Percentiles rank a stretch among this genome's conserved stretches.
Evolutionary conservation across 2,888 invertebrate species (phyloP).

Genomic region (Heteropelma amictum): DNA sequence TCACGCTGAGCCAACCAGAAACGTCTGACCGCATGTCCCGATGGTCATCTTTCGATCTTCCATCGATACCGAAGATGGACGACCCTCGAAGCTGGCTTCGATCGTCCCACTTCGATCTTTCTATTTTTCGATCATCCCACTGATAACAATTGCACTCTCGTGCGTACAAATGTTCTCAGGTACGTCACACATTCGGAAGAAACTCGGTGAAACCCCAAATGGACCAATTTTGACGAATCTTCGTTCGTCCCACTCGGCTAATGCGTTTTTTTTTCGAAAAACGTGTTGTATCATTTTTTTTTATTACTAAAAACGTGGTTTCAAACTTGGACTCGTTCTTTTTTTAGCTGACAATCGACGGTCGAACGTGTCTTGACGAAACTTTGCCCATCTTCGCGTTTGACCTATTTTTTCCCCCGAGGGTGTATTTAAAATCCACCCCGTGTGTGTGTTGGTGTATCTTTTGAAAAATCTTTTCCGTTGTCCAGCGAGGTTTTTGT

Average conservation of each 20-base stretch:
- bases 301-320: background rate
- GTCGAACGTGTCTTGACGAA: background rate
- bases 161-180: too few relatives aligned
- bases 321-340: too few relatives aligned
- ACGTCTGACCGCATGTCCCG: conserved; percentile 64
- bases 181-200: too few relatives aligned
- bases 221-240: too few relatives aligned
- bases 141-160: too few relatives aligned
- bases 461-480: conserved; percentile 1
- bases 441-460: background rate
- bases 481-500: conserved; percentile 10
- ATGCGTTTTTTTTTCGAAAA: too few relatives aligned
- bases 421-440: conserved; percentile 24
- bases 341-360: too few relatives aligned
- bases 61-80: background rate
- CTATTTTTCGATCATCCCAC: background rate
- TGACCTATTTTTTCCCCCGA: conserved; percentile 36
- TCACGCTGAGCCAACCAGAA: conserved; percentile 63
- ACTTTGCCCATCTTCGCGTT: background rate
- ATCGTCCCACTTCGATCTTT: conserved; percentile 29
- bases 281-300: too few relatives aligned
- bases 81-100: conserved; percentile 24
- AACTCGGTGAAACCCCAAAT: too few relatives aligned
- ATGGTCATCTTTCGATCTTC: conserved; percentile 51
- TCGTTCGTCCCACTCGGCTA: too few relatives aligned